Conservation (phyloP, 2,888 invertebrate genomes). For the Xylota segnis region DNA sequence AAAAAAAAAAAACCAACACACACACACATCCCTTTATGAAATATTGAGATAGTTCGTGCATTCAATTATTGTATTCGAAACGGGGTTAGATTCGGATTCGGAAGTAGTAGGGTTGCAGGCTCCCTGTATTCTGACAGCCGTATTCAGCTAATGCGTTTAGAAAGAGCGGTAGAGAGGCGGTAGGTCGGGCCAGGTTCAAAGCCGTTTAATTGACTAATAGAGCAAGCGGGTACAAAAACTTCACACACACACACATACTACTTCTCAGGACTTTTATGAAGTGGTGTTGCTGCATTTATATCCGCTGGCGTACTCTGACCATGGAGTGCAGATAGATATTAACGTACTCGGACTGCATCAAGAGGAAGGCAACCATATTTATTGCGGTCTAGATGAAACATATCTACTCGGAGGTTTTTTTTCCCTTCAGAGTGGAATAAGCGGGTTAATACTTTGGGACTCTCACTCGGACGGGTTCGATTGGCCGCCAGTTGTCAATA, state of each 20-base stretch:
- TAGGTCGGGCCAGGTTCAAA: slow-evolving; percentile 58
- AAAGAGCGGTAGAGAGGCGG: slow-evolving; percentile 23
- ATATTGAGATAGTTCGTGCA: slow-evolving; percentile 67
- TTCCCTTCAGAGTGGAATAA: slow-evolving; percentile 28
- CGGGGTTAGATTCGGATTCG: slow-evolving; percentile 39
- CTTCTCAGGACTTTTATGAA: slow-evolving; percentile 46
- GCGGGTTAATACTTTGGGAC: slow-evolving; percentile 56
- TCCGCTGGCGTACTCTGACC: slow-evolving; percentile 29
- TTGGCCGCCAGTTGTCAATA: slow-evolving; percentile 53
- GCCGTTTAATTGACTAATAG: slow-evolving; percentile 72
- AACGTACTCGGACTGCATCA: slow-evolving; percentile 47
- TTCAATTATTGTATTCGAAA: slow-evolving; percentile 64
- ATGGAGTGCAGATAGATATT: slow-evolving; percentile 39
- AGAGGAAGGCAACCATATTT: slow-evolving; percentile 60
- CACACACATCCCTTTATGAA: slow-evolving; percentile 49
- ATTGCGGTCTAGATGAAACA: slow-evolving; percentile 51
- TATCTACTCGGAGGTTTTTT: slow-evolving; percentile 10
- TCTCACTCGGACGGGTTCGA: slow-evolving; percentile 25
- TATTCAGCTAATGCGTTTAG: slow-evolving; percentile 50
- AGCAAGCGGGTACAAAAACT: slow-evolving; percentile 31
- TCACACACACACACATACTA: not conserved
- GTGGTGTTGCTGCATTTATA: slow-evolving; percentile 49
- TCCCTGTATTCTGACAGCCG: slow-evolving; percentile 39
- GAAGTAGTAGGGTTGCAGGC: slow-evolving; percentile 25
- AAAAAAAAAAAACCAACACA: slow-evolving; percentile 19